Conservation (phyloP, 2,113 vertebrate species). For the Chaetops frenatus region DNA sequence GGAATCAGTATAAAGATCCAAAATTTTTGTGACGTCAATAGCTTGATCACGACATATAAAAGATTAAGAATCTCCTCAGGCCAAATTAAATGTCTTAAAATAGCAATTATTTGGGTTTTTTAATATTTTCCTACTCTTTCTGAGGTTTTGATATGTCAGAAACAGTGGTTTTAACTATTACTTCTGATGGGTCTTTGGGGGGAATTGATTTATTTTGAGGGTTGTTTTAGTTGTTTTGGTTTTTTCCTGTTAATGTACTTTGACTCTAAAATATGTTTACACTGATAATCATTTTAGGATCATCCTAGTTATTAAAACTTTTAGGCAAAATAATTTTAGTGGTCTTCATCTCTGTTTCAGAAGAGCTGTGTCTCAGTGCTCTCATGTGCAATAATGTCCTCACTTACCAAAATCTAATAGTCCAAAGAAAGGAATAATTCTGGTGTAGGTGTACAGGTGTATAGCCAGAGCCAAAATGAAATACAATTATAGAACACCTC, state of each 20-base stretch:
- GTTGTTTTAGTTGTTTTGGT: background rate
- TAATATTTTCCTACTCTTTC: background rate
- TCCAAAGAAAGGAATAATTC: background rate
- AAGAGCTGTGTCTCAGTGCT: background rate
- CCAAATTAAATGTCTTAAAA: background rate
- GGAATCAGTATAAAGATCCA: background rate
- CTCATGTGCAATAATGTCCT: background rate
- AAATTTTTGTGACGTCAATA: background rate
- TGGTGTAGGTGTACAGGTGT: background rate
- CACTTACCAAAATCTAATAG: background rate
- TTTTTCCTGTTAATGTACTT: background rate
- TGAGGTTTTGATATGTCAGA: background rate
- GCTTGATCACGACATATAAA: background rate
- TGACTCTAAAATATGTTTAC: background rate
- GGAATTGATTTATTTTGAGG: fast-evolving
- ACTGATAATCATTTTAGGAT: background rate
- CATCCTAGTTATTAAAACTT: background rate
- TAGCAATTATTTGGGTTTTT: background rate
- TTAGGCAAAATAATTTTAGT: background rate
- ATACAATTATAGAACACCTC: background rate
- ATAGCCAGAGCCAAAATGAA: background rate
- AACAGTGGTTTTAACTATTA: background rate
- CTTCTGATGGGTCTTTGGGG: background rate
- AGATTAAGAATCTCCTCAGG: background rate
- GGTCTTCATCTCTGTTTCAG: background rate